A percentile compares a stretch with the other conserved stretches of the same genome.
These are phyloP conservation scores for Girardia tigrina DNA, from an alignment of 2,888 invertebrate species.

Conservation along the genomic window DNA sequence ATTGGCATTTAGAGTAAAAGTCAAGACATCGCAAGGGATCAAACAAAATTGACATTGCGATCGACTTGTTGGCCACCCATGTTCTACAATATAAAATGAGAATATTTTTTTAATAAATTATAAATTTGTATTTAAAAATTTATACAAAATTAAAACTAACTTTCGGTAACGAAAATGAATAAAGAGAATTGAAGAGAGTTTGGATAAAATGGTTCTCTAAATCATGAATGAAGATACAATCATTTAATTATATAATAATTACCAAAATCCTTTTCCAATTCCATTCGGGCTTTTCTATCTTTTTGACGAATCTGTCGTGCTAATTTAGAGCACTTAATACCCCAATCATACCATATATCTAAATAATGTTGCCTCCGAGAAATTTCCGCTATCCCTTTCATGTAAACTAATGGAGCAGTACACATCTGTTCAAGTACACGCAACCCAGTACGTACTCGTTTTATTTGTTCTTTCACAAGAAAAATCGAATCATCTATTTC, in stretches of 20 bases:
- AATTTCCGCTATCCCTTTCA: not conserved
- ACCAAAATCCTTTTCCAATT: not conserved
- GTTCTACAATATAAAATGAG: too few relatives aligned
- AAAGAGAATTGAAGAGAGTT: not conserved
- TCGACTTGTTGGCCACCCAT: too few relatives aligned
- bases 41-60: too few relatives aligned
- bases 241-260: not conserved
- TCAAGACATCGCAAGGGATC: too few relatives aligned
- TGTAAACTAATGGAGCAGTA: not conserved
- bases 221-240: not conserved
- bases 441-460: not conserved
- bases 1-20: too few relatives aligned
- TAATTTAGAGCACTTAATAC: not conserved
- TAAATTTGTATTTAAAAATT: too few relatives aligned
- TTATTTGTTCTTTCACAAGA: not conserved
- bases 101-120: too few relatives aligned
- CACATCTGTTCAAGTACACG: not conserved
- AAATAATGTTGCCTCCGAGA: not conserved
- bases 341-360: not conserved
- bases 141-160: not conserved
- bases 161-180: not conserved
- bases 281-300: not conserved
- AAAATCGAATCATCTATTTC: constrained; percentile 8
- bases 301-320: not conserved
- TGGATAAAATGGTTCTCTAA: constrained; percentile 1